Base-by-base conservation (phyloP, 2,797 vertebrate species). In the Tauraco hartlaubi region DNA sequence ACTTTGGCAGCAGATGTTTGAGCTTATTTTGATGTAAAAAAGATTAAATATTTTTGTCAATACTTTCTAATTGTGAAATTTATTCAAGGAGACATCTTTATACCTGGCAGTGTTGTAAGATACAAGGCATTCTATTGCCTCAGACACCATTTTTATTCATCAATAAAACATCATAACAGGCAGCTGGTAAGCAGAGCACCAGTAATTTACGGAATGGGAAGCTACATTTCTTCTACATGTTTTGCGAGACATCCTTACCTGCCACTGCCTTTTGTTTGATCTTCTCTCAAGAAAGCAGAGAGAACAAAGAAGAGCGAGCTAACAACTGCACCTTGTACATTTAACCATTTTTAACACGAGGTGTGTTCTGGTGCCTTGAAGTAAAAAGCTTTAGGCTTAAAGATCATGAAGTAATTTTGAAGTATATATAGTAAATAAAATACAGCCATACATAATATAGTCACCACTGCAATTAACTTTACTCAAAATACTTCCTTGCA, bases 1-100 rank as follows among this genome's bases (percentile, higher is more conserved):
- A 96, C 87, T 94, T 94, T 87, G 92, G 92, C 90, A 95, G 94
- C 96, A 97, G 95, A 96, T 97, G 90, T 90, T 96, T 95, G 83
- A 96, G 93, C 83, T 96, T 96, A 95, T 96, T 96, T 96, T 95
- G 94, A 96, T 96, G 88, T 95, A 94, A 95, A 95, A 96, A 96
- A 95, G 89, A 97, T 95, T 89, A 94, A 97, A 92, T 96, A 94
- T 96, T 96, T 96, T 93, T 94, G 92, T 95, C 96, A 95, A 97
- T 96, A 95, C 84, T 94, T 94, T 94, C 88, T 96, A 96, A 96
- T 91, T 96, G 96, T 92, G 94, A 97, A 96, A 96, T 95, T 91
- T 94, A 96, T 90, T 93, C 85, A 95, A 88, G 85, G 17, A 83
- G 92, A 95, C 94, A 95, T 93, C 93, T 96, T 96, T 95, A 90